Base-by-base conservation (phyloP, 2,797 vertebrate species). In the Sardinella longiceps region DNA sequence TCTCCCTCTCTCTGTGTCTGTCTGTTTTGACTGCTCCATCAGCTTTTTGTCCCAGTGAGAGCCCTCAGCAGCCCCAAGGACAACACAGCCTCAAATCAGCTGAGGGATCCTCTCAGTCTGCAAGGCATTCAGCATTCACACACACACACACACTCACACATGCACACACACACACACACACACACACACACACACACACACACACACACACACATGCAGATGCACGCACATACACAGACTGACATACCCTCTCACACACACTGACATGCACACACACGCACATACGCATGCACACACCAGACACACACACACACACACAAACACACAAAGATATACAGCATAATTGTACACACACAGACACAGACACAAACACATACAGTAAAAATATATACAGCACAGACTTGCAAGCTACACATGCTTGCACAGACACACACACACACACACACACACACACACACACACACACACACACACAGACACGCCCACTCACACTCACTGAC, bases 21-120 rank as follows among this genome's bases (percentile, higher is more conserved):
- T 66, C 9, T 74, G 66, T 74, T 37, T 5, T 74, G 66, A 74
- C 66, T 74, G 66, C 66, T 74, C 66, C 66, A 74, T 74, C 66
- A 74, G 66, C 66, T 74, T 74, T 74, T 74, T 74, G 66, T 37
- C 66, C 30, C 30, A 37, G 5, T 6, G 30, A 5, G 20, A 33
- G 4, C 66, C 66, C 66, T 33, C 66, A 2, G 30, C 66, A 15
- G 66, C 30, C 66, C 66, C 66, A 74, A 74, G 66, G 66, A 74
- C 66, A 39, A 20, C 66, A 74, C 66, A 37, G 30, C 30, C 30
- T 37, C 66, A 37, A 37, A 74, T 74, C 66, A 37, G 30, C 66
- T 33, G 30, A 70, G 20, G 20, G 66, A 33, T 70, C 12, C 30
- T 37, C 30, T 63, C 9, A 7, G 30, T 10, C 63, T 70, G 63